Percentiles rank a stretch among this genome's conserved stretches.
These are phyloP conservation scores for Sphenopsis melanotis DNA, from an alignment of 2,797 vertebrate genomes.

Conservation along the genomic window DNA sequence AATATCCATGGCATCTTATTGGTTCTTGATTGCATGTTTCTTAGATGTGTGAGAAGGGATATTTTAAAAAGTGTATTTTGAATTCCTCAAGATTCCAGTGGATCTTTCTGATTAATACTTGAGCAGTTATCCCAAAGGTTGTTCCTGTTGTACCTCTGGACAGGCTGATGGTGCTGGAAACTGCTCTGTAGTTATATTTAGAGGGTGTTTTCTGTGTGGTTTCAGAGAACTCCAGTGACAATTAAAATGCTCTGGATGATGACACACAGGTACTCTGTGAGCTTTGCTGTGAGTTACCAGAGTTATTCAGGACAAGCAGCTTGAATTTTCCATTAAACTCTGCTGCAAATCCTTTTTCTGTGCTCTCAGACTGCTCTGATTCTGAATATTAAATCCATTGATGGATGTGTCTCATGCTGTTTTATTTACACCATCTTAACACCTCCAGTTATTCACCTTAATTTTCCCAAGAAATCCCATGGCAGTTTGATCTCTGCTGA, in stretches of 20 bases:
- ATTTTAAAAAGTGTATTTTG: accelerated
- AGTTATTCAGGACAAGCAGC: neutral
- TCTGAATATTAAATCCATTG: neutral
- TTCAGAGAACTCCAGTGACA: neutral
- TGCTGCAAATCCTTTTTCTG: neutral
- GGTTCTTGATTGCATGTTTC: neutral
- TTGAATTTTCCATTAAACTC: neutral
- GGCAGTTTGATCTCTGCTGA: neutral
- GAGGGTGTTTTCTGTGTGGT: neutral
- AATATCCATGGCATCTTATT: neutral
- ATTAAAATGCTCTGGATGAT: neutral
- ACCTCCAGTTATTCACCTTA: neutral
- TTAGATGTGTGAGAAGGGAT: neutral
- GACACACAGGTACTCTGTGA: neutral
- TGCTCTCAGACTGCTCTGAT: neutral
- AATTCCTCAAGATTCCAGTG: neutral
- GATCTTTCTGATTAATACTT: neutral
- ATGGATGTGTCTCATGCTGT: neutral
- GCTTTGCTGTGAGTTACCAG: neutral
- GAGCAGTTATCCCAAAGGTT: neutral
- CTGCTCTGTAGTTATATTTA: neutral
- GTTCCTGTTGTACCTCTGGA: neutral
- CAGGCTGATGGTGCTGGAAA: neutral
- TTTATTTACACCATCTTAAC: neutral
- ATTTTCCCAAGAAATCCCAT: neutral